Evolutionary conservation across 2,888 invertebrate species (phyloP), one percentile per base, ranked within the genome.

Genomic region (Bombyx huttoni): DNA sequence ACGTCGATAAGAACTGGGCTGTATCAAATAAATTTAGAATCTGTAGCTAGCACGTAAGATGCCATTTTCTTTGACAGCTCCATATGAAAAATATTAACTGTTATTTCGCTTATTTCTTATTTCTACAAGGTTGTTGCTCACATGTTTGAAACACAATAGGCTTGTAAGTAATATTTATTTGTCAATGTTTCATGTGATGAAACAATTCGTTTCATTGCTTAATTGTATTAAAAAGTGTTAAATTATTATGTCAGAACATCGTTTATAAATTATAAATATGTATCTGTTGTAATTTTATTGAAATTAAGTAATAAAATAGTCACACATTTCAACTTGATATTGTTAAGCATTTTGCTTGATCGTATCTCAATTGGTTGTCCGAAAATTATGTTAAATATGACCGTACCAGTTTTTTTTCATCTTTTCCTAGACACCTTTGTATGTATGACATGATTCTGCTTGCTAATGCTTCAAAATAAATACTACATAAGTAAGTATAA

Each of bases 91-190:
- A 80, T 76, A 79, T 78, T 81, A 83, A 84, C 78, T 78, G 78
- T 78, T 75, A 73, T 76, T 73, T 68, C 76, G 71, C 74, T 76
- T 77, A 80, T 82, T 81, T 84, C 77, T 82, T 73, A 65, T 67
- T 75, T 73, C 63, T 67, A 65, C 79, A 81, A 84, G 81, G 81
- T 79, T 72, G 75, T 63, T 67, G 67, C 67, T 68, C 68, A 73
- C 65, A 66, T 65, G 67, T 64, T 68, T 64, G 58, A 67, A 68
- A 68, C 67, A 64, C 56, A 62, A 57, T 63, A 60, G 55, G 47
- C 47, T 1, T 51, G 45, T 51, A 46, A 40, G 49, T 35, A 48
- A 51, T 35, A 48, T 47, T 46, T 13, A 49, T 47, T 14, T 49
- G 33, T 50, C 40, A 40, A 40, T 40, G 40, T 33, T 48, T 47